Conservation (phyloP, 2,888 invertebrate genomes). For the Ellobium chinense region DNA sequence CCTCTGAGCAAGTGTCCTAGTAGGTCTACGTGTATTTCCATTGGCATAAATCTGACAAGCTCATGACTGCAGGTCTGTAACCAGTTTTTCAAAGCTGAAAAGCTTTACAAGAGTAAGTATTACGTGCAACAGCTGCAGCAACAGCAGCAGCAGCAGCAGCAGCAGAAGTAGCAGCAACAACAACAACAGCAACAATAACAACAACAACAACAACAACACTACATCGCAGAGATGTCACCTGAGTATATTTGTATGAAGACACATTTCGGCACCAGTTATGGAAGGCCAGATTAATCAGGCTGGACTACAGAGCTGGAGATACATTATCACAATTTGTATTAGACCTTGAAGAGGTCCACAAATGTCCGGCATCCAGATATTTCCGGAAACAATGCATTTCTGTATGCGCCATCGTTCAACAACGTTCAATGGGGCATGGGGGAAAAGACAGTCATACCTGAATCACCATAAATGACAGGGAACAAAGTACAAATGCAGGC, state of each 20-base stretch:
- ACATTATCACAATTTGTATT: background rate
- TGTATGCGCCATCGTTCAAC: no score
- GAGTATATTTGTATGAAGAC: background rate
- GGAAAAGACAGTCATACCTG: conserved; percentile 54
- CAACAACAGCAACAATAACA: background rate
- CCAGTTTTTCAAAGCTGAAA: no score
- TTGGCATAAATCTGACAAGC: no score
- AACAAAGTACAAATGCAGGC: conserved; percentile 83
- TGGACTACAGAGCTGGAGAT: background rate
- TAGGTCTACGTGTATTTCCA: no score
- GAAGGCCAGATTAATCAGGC: background rate
- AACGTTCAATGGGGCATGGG: no score
- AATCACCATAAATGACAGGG: conserved; percentile 60
- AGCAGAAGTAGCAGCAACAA: background rate
- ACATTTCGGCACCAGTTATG: background rate
- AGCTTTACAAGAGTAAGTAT: no score
- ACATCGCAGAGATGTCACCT: conserved; percentile 10
- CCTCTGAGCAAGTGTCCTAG: no score
- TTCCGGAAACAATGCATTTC: no score
- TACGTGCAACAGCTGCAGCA: background rate
- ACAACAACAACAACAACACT: background rate
- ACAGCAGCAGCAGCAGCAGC: background rate
- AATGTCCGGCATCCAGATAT: no score
- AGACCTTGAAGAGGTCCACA: conserved; percentile 1
- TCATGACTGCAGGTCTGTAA: no score